Conservation (phyloP, 2,113 vertebrate genomes). For the Lipophrys pholis region DNA sequence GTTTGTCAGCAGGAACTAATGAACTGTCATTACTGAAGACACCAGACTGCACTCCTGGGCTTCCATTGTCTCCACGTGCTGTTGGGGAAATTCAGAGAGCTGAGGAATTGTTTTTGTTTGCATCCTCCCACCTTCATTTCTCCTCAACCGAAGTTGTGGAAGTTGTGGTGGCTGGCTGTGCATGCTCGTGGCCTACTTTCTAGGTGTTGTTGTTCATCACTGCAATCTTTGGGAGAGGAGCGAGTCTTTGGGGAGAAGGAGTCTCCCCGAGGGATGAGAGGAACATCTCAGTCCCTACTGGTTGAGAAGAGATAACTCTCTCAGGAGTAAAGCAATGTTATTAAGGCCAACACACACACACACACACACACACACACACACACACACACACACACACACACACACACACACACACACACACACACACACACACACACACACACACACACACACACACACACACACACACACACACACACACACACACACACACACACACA, state of each 20-base stretch:
- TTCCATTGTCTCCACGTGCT: constrained; percentile 1
- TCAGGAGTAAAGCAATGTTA: constrained; percentile 46
- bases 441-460: constrained; percentile 10
- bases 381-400: constrained; percentile 9
- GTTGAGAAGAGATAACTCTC: constrained; percentile 52
- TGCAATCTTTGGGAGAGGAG: constrained; percentile 44
- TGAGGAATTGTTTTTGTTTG: constrained; percentile 40
- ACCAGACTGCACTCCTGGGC: not conserved
- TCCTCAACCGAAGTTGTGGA: constrained; percentile 58
- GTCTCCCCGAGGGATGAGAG: constrained; percentile 46
- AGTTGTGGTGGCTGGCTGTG: constrained; percentile 51
- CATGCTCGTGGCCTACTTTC: constrained; percentile 69
- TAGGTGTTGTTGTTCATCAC: constrained; percentile 70
- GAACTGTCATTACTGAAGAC: not conserved
- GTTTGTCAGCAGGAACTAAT: not conserved
- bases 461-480: constrained; percentile 14
- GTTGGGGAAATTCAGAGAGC: not conserved
- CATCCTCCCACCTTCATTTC: constrained; percentile 8
- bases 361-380: constrained; percentile 12
- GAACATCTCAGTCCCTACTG: constrained; percentile 63
- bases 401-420: constrained; percentile 13
- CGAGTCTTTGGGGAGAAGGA: constrained; percentile 56
- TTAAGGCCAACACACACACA: constrained; percentile 47
- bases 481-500: constrained; percentile 21
- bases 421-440: constrained; percentile 14